Evolutionary conservation across 1,140 invertebrate genomes (phyloP).

Genomic region (Asobara japonica): DNA sequence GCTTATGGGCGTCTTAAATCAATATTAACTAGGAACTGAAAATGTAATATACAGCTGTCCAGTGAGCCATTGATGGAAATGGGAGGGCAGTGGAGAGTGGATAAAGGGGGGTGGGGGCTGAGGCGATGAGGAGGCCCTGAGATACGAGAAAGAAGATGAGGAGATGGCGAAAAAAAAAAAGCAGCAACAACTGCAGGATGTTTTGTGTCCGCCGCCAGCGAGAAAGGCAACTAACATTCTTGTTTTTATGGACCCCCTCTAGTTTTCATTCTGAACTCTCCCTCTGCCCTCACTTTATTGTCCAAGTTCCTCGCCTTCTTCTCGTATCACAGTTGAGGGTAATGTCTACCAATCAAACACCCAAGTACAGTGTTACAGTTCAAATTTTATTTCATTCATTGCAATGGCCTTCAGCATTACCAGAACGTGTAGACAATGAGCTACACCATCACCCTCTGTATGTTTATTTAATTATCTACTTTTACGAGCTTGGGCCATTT

Average conservation of each 20-base stretch:
- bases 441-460: background rate
- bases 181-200: background rate
- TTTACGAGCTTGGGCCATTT: background rate
- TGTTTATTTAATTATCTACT: slow-evolving; percentile 7
- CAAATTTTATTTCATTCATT: slow-evolving; percentile 17
- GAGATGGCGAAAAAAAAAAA: background rate
- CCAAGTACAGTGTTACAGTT: slow-evolving; percentile 4
- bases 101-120: background rate
- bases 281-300: slow-evolving; percentile 37
- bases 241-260: slow-evolving; percentile 41
- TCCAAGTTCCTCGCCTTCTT: slow-evolving; percentile 9
- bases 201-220: slow-evolving; percentile 32
- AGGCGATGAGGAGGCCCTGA: slow-evolving; percentile 13
- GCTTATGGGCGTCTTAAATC: slow-evolving; percentile 40
- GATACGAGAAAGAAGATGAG: background rate
- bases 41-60: slow-evolving; percentile 41
- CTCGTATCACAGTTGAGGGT: slow-evolving; percentile 35
- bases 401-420: background rate
- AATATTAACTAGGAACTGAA: slow-evolving; percentile 41
- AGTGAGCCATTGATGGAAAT: slow-evolving; percentile 33
- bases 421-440: background rate
- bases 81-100: slow-evolving; percentile 20
- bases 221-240: slow-evolving; percentile 42
- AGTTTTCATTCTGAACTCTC: slow-evolving; percentile 36
- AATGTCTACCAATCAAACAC: slow-evolving; percentile 36